These are phyloP conservation scores for Lordiphosa mommai DNA, from an alignment of 1,140 invertebrate species.

Conservation along the genomic window DNA sequence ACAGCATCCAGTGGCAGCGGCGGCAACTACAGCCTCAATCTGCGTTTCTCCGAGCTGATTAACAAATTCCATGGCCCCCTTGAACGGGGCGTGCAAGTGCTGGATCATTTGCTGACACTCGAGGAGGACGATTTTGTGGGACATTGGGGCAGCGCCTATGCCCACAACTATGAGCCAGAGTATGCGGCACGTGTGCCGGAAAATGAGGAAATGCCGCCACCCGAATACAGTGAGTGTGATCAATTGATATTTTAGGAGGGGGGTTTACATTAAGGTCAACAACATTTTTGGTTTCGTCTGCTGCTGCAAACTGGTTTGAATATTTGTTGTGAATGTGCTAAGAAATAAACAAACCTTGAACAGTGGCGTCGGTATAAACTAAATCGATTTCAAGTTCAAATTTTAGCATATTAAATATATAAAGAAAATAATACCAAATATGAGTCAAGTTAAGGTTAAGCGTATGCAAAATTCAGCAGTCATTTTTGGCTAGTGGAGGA, in stretches of 20 bases:
- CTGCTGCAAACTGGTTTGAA: constrained; percentile 47
- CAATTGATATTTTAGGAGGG: background rate
- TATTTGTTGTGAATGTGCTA: constrained; percentile 53
- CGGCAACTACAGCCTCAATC: constrained; percentile 80
- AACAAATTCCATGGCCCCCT: constrained; percentile 79
- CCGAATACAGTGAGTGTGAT: constrained; percentile 57
- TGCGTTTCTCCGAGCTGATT: constrained; percentile 80
- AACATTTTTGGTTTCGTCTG: constrained; percentile 41
- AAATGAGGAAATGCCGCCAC: constrained; percentile 57
- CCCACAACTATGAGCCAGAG: constrained; percentile 75
- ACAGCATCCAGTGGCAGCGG: constrained; percentile 24
- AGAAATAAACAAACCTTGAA: constrained; percentile 72
- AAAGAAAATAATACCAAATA: constrained; percentile 41
- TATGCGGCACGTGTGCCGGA: constrained; percentile 51
- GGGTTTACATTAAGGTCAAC: constrained; percentile 47
- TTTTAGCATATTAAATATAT: constrained; percentile 43
- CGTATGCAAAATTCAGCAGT: constrained; percentile 35
- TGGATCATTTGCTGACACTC: constrained; percentile 81
- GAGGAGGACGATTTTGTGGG: constrained; percentile 79
- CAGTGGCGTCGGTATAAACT: constrained; percentile 30
- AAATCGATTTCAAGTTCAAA: constrained; percentile 75
- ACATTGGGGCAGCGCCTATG: constrained; percentile 75
- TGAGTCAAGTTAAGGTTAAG: constrained; percentile 32
- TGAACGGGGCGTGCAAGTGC: constrained; percentile 80
- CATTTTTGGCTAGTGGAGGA: constrained; percentile 12